A percentile compares a stretch with the other conserved stretches of the same genome.
phyloP scores from a whole-genome alignment of 2,113 vertebrate genomes.

The Corythoichthys haematopterus region DNA sequence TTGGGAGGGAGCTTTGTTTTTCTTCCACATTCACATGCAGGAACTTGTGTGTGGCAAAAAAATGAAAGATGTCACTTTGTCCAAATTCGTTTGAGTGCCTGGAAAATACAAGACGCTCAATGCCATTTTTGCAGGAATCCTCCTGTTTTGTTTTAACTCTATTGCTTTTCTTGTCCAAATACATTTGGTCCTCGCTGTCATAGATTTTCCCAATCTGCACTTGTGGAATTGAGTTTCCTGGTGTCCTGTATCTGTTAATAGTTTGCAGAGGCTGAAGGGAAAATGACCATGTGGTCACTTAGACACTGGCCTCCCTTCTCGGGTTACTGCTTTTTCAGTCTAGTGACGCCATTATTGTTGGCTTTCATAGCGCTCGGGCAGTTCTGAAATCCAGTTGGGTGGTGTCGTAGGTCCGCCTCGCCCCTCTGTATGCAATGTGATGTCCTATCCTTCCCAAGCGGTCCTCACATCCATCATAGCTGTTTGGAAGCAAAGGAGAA shows the following conservation, averaged over 20 bases:
- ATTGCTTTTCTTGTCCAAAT: background rate
- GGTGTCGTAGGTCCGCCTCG: constrained; percentile 24
- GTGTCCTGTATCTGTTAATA: constrained; percentile 1
- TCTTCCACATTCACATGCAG: background rate
- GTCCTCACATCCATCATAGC: background rate
- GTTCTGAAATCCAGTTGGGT: constrained; percentile 56
- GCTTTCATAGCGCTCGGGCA: constrained; percentile 29
- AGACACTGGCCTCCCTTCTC: constrained; percentile 4
- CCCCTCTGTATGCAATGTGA: constrained; percentile 11
- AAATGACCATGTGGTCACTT: constrained; percentile 4
- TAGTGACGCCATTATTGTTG: constrained; percentile 34
- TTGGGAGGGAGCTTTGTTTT: constrained; percentile 2
- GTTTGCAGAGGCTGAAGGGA: background rate
- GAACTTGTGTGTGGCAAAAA: background rate
- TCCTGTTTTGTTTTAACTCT: background rate
- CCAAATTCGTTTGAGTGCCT: background rate
- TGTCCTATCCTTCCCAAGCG: background rate
- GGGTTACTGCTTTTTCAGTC: constrained; percentile 13
- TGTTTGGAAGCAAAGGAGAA: background rate
- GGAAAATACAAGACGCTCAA: background rate
- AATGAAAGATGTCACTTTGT: background rate
- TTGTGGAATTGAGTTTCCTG: background rate
- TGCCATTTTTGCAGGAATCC: background rate
- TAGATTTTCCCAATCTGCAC: background rate
- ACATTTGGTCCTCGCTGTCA: background rate